A percentile compares a stretch with the other conserved stretches of the same genome.
Evolutionary conservation across 2,113 vertebrate species (phyloP).

Genomic region (Dasyornis broadbenti): DNA sequence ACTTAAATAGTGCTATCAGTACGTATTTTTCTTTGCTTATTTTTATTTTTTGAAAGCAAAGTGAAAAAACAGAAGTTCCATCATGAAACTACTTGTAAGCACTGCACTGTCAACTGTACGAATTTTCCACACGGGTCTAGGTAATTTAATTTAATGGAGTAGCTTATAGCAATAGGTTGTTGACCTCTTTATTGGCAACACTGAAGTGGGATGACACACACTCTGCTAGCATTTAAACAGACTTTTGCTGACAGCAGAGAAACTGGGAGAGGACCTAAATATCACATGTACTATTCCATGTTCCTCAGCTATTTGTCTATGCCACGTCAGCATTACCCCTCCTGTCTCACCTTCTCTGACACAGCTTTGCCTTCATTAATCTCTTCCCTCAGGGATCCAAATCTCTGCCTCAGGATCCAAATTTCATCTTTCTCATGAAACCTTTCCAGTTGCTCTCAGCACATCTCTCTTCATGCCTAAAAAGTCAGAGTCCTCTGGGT

Average conservation of each 20-base stretch:
- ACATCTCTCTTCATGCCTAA: neutral
- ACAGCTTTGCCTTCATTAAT: neutral
- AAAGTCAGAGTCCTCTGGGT: neutral
- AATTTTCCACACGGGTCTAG: constrained; percentile 16
- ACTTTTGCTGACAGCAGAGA: constrained; percentile 7
- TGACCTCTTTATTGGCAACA: constrained; percentile 1
- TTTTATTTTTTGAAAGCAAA: constrained; percentile 2
- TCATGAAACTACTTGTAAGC: neutral
- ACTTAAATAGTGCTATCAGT: neutral
- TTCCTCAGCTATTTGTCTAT: neutral
- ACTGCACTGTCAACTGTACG: neutral
- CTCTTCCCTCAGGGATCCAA: neutral
- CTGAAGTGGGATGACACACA: constrained; percentile 1
- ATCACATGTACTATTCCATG: neutral
- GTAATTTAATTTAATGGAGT: neutral
- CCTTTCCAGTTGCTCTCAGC: neutral
- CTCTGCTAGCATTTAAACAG: neutral
- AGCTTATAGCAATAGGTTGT: neutral
- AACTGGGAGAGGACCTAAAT: neutral
- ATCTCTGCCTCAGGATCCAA: neutral
- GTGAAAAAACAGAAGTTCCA: constrained; percentile 17
- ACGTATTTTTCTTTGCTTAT: neutral
- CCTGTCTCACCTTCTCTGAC: neutral
- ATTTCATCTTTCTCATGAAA: neutral
- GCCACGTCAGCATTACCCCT: neutral